phyloP scores from a whole-genome alignment of 2,797 vertebrate genomes.

The Cynodonichthys magdalenae region DNA sequence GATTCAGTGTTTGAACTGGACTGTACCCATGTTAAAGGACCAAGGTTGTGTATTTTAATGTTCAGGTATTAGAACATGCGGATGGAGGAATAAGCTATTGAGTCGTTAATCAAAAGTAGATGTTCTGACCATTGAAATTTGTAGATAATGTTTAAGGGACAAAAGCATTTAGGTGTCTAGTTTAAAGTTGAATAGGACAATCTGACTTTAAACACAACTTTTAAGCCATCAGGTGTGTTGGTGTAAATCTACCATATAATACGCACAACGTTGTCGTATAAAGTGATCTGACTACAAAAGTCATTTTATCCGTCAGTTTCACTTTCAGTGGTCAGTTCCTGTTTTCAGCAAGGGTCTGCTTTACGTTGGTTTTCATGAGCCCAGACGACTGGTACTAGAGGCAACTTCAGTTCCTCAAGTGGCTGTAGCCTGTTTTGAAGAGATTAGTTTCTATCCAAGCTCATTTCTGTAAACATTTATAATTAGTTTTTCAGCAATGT shows the following conservation, averaged over 20 bases:
- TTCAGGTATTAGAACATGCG: slow-evolving; percentile 10
- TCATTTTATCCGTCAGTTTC: neutral
- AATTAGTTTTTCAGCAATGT: too few species aligned
- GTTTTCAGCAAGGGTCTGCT: neutral
- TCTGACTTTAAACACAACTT: slow-evolving; percentile 30
- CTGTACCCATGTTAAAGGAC: slow-evolving; percentile 35
- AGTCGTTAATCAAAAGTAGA: slow-evolving; percentile 18
- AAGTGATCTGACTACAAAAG: slow-evolving; percentile 6
- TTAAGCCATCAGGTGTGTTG: slow-evolving; percentile 28
- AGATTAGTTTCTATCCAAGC: neutral
- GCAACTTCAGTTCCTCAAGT: neutral
- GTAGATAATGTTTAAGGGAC: slow-evolving; percentile 4
- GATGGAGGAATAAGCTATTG: neutral
- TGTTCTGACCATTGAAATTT: slow-evolving; percentile 10
- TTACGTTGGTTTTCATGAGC: neutral
- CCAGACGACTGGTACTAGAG: neutral
- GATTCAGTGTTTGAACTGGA: slow-evolving; percentile 24
- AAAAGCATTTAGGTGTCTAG: slow-evolving; percentile 20
- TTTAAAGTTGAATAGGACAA: slow-evolving; percentile 36
- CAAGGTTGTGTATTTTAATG: slow-evolving; percentile 23
- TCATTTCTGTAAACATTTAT: too few species aligned
- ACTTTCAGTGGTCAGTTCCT: neutral
- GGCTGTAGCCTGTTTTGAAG: neutral
- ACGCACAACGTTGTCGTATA: slow-evolving; percentile 10
- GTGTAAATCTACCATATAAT: slow-evolving; percentile 8